Evolutionary conservation across 2,797 vertebrate species (phyloP), one percentile per base, ranked within the genome.

Genomic region (Myotis daubentonii): DNA sequence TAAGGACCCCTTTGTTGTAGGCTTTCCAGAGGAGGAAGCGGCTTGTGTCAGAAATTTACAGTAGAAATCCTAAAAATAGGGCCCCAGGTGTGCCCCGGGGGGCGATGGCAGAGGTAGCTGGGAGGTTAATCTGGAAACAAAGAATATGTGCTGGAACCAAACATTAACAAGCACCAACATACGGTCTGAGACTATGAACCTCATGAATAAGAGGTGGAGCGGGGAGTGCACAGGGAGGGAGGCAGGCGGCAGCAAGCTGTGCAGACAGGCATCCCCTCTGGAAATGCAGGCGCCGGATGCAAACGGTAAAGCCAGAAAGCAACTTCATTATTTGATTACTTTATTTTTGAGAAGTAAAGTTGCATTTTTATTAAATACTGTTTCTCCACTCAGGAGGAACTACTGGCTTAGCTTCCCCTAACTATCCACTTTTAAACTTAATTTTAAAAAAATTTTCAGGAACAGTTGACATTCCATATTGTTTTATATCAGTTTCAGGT

Each of bases 61-160:
- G 97, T 95, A 97, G 89, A 78, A 95, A 86, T 92, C 95, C 96
- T 83, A 68, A 96, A 97, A 95, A 97, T 65, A 96, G 94, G 94
- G 28, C 82, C 92, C 90, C 71, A 95, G 84, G 94, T 82, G 95
- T 81, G 94, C 97, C 96, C 76, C 36, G 19, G 75, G 36, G 86
- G 19, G 80, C 76, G 16, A 91, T 38, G 87, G 71, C 79, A 83
- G 86, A 96, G 79, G n/a, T 79, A 89, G 85, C 95, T 65, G 53
- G 4, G 75, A 93, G 95, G 95, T 95, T 96, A 96, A 94, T 92
- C 88, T 89, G 82, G 49, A 44, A 95, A 96, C 91, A 96, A 95
- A 95, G 95, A 62, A 72, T 83, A 68, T 72, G 57, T 62, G 70
- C 86, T 91, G 79, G 82, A 93, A 91, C 70, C 41, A 44, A 80